Evolutionary conservation across 2,888 invertebrate genomes (phyloP).

Genomic region (Acrobeloides nanus): DNA sequence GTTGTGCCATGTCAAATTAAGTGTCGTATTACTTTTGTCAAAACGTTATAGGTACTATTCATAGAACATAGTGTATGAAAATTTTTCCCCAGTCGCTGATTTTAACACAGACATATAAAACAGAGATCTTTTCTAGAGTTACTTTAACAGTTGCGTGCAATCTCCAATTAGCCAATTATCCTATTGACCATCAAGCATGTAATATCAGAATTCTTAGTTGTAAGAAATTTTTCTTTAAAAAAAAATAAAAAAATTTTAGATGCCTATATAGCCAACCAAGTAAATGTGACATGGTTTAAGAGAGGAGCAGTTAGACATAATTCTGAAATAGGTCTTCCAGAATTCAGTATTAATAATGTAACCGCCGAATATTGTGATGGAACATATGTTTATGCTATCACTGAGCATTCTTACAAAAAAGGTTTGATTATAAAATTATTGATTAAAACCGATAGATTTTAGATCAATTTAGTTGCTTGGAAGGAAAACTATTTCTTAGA

Average conservation of each 20-base stretch:
- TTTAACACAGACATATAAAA: too few species aligned
- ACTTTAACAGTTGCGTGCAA: conserved; percentile 36
- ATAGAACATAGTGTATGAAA: too few species aligned
- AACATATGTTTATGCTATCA: conserved; percentile 45
- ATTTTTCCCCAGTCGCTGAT: too few species aligned
- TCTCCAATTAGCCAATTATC: conserved; percentile 32
- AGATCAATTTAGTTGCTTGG: conserved; percentile 48
- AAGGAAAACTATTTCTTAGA: conserved; percentile 36
- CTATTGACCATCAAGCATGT: conserved; percentile 49
- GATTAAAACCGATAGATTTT: too few species aligned
- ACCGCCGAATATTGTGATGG: conserved; percentile 37
- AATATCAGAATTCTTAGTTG: conserved; percentile 42
- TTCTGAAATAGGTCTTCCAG: conserved; percentile 47
- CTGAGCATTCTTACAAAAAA: conserved; percentile 32
- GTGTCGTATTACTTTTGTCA: too few species aligned
- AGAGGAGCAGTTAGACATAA: conserved; percentile 43
- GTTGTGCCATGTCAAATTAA: too few species aligned
- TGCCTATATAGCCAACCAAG: conserved; percentile 48
- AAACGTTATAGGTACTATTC: too few species aligned
- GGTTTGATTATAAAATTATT: too few species aligned
- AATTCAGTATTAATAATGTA: conserved; percentile 31
- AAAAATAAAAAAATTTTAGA: too few species aligned
- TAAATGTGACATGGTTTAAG: conserved; percentile 49
- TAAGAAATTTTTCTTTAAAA: too few species aligned
- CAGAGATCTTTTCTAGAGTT: too few species aligned